These are phyloP conservation scores for Acanthis flammea DNA, from an alignment of 2,797 vertebrate genomes.

Conservation along the genomic window DNA sequence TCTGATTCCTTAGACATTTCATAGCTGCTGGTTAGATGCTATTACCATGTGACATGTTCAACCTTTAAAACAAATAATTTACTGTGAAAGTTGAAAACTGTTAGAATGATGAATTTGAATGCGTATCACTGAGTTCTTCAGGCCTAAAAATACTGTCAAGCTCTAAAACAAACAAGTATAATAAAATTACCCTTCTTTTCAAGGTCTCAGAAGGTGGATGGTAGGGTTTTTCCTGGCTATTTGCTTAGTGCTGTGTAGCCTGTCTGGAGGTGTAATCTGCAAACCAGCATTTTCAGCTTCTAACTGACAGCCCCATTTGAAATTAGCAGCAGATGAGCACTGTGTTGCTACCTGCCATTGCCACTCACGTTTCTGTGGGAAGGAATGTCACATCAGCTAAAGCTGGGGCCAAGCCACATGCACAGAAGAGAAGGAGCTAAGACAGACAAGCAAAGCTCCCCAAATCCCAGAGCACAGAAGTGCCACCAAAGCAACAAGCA, in stretches of 20 bases:
- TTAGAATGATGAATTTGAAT: constrained; percentile 11
- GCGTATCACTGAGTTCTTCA: not conserved
- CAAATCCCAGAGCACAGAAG: not conserved
- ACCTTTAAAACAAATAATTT: constrained; percentile 57
- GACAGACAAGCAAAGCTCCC: not conserved
- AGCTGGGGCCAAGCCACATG: not conserved
- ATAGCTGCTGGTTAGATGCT: constrained; percentile 46
- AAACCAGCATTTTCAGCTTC: not conserved
- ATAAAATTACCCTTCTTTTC: not conserved
- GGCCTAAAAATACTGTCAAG: not conserved
- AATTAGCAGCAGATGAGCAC: not conserved
- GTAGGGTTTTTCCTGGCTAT: not conserved
- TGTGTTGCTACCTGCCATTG: constrained; percentile 17
- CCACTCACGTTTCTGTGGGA: not conserved
- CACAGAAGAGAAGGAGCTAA: not conserved
- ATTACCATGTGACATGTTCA: constrained; percentile 2
- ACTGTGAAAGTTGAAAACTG: constrained; percentile 31
- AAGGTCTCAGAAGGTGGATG: not conserved
- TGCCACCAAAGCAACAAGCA: not conserved
- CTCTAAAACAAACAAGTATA: not conserved
- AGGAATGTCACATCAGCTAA: not conserved
- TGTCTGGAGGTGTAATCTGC: not conserved
- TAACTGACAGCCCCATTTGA: not conserved
- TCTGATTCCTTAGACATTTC: constrained; percentile 26
- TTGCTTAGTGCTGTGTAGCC: not conserved